These are phyloP conservation scores for Caenorhabditis sp. DNA, from an alignment of 2,888 invertebrate genomes.

Conservation along the genomic window DNA sequence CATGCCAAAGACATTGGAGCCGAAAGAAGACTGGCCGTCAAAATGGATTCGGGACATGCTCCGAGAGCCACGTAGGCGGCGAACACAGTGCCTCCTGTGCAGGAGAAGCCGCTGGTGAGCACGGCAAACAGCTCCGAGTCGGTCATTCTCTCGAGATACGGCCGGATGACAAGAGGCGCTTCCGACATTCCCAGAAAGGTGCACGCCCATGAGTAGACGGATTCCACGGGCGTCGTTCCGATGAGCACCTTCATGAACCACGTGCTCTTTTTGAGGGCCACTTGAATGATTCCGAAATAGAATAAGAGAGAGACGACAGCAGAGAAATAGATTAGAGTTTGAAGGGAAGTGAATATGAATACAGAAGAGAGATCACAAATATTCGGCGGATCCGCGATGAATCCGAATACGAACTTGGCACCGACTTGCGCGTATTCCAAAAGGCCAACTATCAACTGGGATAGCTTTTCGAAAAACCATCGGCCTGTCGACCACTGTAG, in stretches of 20 bases:
- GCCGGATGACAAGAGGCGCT: conserved; percentile 90
- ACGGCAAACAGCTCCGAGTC: conserved; percentile 93
- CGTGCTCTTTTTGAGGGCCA: conserved; percentile 49
- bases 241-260: conserved; percentile 80
- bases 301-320: conserved; percentile 75
- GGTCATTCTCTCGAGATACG: conserved; percentile 88
- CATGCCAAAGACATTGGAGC: conserved; percentile 93
- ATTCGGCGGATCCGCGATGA: conserved; percentile 75
- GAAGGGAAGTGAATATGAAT: conserved; percentile 87
- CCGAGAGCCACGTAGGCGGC: conserved; percentile 87
- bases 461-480: conserved; percentile 52
- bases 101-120: conserved; percentile 94
- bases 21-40: conserved; percentile 95
- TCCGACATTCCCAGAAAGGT: conserved; percentile 90
- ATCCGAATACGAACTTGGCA: conserved; percentile 88
- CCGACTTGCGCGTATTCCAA: conserved; percentile 85
- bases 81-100: conserved; percentile 91
- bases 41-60: conserved; percentile 81
- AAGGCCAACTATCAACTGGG: conserved; percentile 83
- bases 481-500: conserved; percentile 81
- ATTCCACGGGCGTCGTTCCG: conserved; percentile 94
- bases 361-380: conserved; percentile 80
- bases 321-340: conserved; percentile 77
- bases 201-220: conserved; percentile 92
- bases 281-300: conserved; percentile 76